Evolutionary conservation across 2,888 invertebrate species (phyloP).

Genomic region (Plusia festucae): DNA sequence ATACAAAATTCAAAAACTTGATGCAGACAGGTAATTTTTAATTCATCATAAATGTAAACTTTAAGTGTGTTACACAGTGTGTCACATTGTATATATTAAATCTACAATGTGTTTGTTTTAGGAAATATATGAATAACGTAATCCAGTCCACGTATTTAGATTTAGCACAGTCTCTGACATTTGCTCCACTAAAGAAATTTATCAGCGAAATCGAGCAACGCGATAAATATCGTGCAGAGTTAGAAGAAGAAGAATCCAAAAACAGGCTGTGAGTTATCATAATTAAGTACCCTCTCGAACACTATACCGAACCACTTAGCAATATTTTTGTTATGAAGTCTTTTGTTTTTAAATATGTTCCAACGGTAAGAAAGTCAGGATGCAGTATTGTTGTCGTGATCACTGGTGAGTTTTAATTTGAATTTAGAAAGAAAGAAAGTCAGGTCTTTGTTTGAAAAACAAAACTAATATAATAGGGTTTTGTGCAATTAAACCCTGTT

Average conservation of each 20-base stretch:
- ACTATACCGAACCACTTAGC: no score
- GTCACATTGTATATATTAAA: background rate
- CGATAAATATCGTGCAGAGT: conserved; percentile 6
- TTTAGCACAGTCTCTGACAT: conserved; percentile 11
- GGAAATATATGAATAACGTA: conserved; percentile 30
- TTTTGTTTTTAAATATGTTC: no score
- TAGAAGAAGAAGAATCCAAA: conserved; percentile 39
- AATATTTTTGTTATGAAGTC: no score
- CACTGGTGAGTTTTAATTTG: no score
- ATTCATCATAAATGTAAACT: background rate
- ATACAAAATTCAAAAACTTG: conserved; percentile 75
- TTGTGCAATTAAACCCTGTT: no score
- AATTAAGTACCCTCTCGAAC: no score
- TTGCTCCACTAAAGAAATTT: conserved; percentile 21
- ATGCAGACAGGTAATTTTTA: conserved; percentile 70
- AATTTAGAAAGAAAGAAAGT: no score
- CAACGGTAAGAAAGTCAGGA: no score
- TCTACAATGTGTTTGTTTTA: conserved; percentile 19
- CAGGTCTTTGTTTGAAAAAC: no score
- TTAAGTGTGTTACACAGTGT: background rate
- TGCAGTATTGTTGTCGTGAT: no score
- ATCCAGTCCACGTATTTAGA: conserved; percentile 26
- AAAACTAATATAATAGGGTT: no score
- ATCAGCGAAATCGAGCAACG: conserved; percentile 13
- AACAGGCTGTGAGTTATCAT: conserved; percentile 28